A percentile compares a stretch with the other conserved stretches of the same genome.
Conservation (phyloP, 2,888 invertebrate genomes). For the Amaurobius ferox region DNA sequence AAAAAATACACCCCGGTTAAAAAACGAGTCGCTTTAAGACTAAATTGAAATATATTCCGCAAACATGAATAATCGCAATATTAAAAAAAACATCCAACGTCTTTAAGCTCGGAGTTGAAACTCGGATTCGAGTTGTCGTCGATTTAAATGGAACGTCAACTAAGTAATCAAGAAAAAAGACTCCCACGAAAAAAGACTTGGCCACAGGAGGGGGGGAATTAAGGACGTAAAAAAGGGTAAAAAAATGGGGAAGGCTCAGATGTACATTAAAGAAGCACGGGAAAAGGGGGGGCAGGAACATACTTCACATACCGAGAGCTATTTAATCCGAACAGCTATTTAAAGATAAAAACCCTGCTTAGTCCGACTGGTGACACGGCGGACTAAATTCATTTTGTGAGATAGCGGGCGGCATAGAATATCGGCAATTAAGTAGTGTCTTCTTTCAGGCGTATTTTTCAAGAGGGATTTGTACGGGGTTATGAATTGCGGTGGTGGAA, state of each 20-base stretch:
- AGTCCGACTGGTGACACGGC: slow-evolving; percentile 54
- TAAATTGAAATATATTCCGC: slow-evolving; percentile 69
- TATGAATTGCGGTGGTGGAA: slow-evolving; percentile 61
- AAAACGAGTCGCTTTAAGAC: slow-evolving; percentile 30
- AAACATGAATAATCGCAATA: slow-evolving; percentile 42
- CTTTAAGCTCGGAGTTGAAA: slow-evolving; percentile 46
- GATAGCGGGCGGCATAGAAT: slow-evolving; percentile 65
- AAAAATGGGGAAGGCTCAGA: slow-evolving; percentile 33
- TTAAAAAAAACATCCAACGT: slow-evolving; percentile 34
- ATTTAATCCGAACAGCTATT: slow-evolving; percentile 71
- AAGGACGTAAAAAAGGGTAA: slow-evolving; percentile 42
- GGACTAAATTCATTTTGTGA: slow-evolving; percentile 69
- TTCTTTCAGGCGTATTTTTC: slow-evolving; percentile 69
- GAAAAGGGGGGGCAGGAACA: slow-evolving; percentile 25
- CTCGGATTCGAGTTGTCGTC: slow-evolving; percentile 62
- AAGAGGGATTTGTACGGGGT: slow-evolving; percentile 69
- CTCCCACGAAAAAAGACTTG: slow-evolving; percentile 25
- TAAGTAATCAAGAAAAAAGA: slow-evolving; percentile 24
- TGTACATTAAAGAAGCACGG: slow-evolving; percentile 38
- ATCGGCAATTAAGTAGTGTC: slow-evolving; percentile 71
- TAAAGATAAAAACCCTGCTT: slow-evolving; percentile 71
- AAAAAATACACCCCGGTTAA: slow-evolving; percentile 18
- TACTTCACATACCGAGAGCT: slow-evolving; percentile 65
- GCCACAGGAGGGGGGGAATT: slow-evolving; percentile 48
- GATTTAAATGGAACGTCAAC: slow-evolving; percentile 36